Base-by-base conservation (phyloP, 2,797 vertebrate genomes). In the Cryptoprocta ferox region DNA sequence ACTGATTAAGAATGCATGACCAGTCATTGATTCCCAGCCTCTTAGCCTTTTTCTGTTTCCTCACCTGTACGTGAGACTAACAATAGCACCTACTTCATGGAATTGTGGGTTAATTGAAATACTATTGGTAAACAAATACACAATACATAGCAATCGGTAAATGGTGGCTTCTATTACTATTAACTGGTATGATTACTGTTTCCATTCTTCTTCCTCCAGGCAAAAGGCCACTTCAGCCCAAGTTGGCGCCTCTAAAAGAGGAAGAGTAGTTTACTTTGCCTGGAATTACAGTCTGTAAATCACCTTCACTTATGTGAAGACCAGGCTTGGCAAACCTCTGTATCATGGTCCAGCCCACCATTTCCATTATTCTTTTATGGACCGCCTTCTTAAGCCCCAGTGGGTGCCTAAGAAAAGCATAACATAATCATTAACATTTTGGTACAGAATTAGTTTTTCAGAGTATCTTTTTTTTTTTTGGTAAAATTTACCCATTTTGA, bases 21-120 rank as follows among this genome's bases (percentile, higher is more conserved):
- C 15, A 86, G 45, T 42, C 48, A 7, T n/a, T 45, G 56, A 91
- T 28, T 63, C 26, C 30, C 61, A 37, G 12, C 81, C 71, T 16
- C 56, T 53, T 65, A 89, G 73, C n/a, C 37, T 37, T 11, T 35
- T 19, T 81, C 53, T 6, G 45, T 30, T 93, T 95, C 45, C 42
- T 70, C 65, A 19, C 91, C 66, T 75, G 3, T 39, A 83, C 79
- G 30, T 68, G 82, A 75, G n/a, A 70, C 89, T 45, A 70, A 35
- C 63, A 53, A 1, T 48, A 70, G 30, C 32, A 78, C 32, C 19
- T 66, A 11, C 21, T 65, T 94, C 16, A 53, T 83, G 70, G 37
- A 65, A 83, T 70, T 91, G 32, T 85, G 66, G 24, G 11, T 86
- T 93, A 91, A 88, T 61, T 73, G 91, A 75, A 42, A 87, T 79